Evolutionary conservation across 2,797 vertebrate genomes (phyloP), one percentile per base, ranked within the genome.

Genomic region (Danio aesculapii): DNA sequence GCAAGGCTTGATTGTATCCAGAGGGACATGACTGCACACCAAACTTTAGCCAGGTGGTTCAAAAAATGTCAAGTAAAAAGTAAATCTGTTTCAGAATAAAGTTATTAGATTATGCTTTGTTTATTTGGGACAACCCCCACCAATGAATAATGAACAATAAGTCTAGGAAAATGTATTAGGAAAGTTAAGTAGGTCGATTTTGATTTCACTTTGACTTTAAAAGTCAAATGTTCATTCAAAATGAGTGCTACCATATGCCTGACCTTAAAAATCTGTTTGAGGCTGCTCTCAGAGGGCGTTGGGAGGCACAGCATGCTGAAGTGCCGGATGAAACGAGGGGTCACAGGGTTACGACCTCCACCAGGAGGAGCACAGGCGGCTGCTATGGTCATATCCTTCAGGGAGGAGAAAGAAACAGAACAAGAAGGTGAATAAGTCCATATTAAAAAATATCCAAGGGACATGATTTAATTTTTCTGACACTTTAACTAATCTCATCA

Each of bases 221-320:
- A 73, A 66, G 44, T 47, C 30, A 59, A 14, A 61, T 6, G n/a
- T 44, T 74, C 9, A 73, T 50, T 53, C 1, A 63, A 7, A 49
- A 73, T 77, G 57, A 70, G 49, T 81, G 57, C 67, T 73, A 73
- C 46, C 55, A 39, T 63, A 55, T 80, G 17, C 52, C 46, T 71
- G 41, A 96, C 95, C 92, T 94, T 94, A 89, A 97, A 96, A 87
- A 96, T 97, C 63, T 95, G 94, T 81, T 96, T 96, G 75, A 96
- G 94, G 86, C 94, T 95, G 72, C 95, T 92, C 55, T 96, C 95
- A 0, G 95, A 96, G 8, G 95, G 95, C 8, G 88, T 94, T 6
- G 96, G 95, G 67, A 96, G 92, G 85, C 94, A 97, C 59, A 96
- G 86, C 92, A 95, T 95, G 86, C 93, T 95, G 91, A 98, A 96